phyloP scores from a whole-genome alignment of 2,888 invertebrate species.

The Uloborus plumipes region DNA sequence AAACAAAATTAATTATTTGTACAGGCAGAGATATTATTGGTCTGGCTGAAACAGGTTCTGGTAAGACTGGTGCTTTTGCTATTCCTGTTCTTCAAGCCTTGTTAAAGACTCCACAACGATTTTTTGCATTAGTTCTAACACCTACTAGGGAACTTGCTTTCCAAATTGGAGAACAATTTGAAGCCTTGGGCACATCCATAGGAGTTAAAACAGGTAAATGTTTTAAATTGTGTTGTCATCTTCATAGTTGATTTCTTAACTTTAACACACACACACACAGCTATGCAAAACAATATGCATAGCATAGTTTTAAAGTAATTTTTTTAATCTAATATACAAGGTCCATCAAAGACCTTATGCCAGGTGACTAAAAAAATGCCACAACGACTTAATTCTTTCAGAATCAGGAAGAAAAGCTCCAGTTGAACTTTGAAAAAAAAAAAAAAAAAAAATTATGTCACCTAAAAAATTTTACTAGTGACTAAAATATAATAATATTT shows the following conservation, averaged over 20 bases:
- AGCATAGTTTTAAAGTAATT: too few relatives aligned
- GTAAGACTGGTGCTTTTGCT: conserved; percentile 98
- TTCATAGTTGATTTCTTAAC: not conserved
- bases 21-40: conserved; percentile 85
- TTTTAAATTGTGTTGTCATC: not conserved
- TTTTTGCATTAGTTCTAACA: conserved; percentile 92
- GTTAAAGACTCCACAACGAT: conserved; percentile 90
- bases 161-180: conserved; percentile 98
- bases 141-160: conserved; percentile 98
- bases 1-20: not conserved
- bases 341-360: too few relatives aligned
- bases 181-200: conserved; percentile 89
- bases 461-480: too few relatives aligned
- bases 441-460: too few relatives aligned
- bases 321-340: too few relatives aligned
- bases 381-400: too few relatives aligned
- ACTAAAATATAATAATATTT: too few relatives aligned
- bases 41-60: conserved; percentile 89
- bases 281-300: too few relatives aligned
- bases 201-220: conserved; percentile 85
- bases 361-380: too few relatives aligned
- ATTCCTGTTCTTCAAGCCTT: conserved; percentile 93
- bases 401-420: too few relatives aligned
- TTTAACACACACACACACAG: too few relatives aligned
- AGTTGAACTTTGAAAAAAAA: too few relatives aligned